These are phyloP conservation scores for Bombyx huttoni DNA, from an alignment of 2,888 invertebrate species.

Conservation along the genomic window DNA sequence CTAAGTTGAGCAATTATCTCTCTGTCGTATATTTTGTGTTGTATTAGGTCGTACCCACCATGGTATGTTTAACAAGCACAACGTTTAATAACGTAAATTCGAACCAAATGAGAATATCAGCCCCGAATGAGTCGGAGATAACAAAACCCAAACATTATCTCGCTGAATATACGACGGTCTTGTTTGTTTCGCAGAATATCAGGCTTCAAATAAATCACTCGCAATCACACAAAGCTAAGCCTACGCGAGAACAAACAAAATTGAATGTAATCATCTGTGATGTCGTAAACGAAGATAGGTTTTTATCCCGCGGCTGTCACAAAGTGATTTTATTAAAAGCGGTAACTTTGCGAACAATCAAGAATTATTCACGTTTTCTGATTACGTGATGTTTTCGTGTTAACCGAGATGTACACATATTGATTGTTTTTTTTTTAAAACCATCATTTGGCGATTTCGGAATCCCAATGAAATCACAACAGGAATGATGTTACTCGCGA, in stretches of 20 bases:
- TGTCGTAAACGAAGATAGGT: slow-evolving; percentile 8
- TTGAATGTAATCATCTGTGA: slow-evolving; percentile 19
- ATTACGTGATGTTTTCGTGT: too few species aligned
- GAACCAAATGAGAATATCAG: slow-evolving; percentile 1
- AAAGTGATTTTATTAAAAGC: neutral
- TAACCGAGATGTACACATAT: too few species aligned
- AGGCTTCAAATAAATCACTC: slow-evolving; percentile 21
- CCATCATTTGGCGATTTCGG: too few species aligned
- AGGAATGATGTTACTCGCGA: too few species aligned
- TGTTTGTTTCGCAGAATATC: slow-evolving; percentile 14
- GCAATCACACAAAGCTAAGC: slow-evolving; percentile 15
- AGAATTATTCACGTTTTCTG: neutral
- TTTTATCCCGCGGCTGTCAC: slow-evolving; percentile 1
- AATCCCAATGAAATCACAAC: too few species aligned
- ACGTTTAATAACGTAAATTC: slow-evolving; percentile 1
- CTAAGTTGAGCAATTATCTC: too few species aligned
- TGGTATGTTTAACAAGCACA: neutral
- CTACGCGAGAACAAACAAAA: slow-evolving; percentile 20
- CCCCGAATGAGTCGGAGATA: slow-evolving; percentile 5
- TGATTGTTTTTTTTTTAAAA: too few species aligned
- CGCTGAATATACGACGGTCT: slow-evolving; percentile 12
- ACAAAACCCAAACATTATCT: slow-evolving; percentile 19
- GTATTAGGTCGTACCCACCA: neutral
- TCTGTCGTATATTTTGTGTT: too few species aligned
- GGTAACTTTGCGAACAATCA: neutral